Conservation (phyloP, 2,797 vertebrate species). For the Sebastes dallii region DNA sequence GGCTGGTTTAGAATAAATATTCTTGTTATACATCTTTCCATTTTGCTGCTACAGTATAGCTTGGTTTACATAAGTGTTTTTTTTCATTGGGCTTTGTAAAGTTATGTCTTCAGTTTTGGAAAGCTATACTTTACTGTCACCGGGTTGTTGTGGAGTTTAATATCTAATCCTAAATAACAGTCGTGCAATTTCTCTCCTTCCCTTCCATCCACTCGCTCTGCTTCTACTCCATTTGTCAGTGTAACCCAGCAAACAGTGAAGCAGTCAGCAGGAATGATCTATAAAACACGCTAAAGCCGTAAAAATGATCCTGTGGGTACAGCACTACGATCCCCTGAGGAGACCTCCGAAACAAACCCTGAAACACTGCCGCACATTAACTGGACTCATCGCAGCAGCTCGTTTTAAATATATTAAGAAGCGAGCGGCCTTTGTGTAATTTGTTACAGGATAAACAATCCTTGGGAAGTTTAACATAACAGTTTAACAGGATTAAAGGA, state of each 20-base stretch:
- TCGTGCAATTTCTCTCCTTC: not conserved
- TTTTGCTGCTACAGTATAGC: not conserved
- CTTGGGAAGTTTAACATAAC: conserved; percentile 19
- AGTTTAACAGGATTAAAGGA: conserved; percentile 35
- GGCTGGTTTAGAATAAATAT: not conserved
- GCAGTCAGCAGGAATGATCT: conserved; percentile 37
- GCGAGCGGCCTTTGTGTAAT: not conserved
- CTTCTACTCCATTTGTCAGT: not conserved
- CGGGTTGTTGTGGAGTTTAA: not conserved
- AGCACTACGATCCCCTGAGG: conserved; percentile 47
- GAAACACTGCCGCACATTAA: conserved; percentile 14
- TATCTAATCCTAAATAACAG: not conserved
- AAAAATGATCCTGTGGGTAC: conserved; percentile 49
- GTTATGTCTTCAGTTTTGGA: not conserved
- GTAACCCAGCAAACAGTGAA: not conserved
- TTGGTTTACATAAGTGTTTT: not conserved
- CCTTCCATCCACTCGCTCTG: not conserved
- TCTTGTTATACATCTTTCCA: not conserved
- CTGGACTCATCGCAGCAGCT: not conserved
- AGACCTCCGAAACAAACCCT: conserved; percentile 36
- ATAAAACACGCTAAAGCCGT: conserved; percentile 49
- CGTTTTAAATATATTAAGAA: not conserved
- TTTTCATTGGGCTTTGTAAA: not conserved
- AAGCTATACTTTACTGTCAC: not conserved
- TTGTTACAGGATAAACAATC: not conserved